Percentiles rank a stretch among this genome's conserved stretches.
Conservation (phyloP, 2,797 vertebrate species). For the Oophaga sylvatica region DNA sequence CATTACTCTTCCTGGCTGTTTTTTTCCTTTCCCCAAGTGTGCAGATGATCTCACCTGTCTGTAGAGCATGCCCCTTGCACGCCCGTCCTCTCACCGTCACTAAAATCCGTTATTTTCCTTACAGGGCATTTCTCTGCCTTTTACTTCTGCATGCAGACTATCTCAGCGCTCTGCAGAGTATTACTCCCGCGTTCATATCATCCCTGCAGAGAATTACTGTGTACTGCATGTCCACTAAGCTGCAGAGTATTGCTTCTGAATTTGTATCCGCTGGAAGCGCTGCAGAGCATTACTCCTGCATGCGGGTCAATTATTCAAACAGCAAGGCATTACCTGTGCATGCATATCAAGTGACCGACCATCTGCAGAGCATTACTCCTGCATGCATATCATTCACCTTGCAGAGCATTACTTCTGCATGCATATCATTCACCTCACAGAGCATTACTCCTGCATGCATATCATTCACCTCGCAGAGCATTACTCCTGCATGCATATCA, state of each 20-base stretch:
- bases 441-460: constrained; percentile 6
- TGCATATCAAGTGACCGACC: neutral
- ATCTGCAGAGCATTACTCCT: neutral
- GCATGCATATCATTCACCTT: too few species aligned
- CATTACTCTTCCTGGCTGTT: neutral
- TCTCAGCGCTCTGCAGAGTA: constrained; percentile 7
- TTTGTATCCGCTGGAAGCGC: too few species aligned
- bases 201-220: neutral
- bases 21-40: neutral
- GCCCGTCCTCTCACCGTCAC: neutral
- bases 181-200: neutral
- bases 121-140: neutral
- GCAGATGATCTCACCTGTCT: neutral
- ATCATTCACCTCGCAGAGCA: neutral
- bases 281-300: neutral
- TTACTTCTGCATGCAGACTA: neutral
- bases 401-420: neutral
- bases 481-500: neutral
- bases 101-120: neutral
- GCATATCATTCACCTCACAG: neutral
- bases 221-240: neutral
- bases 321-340: constrained; percentile 3
- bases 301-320: neutral
- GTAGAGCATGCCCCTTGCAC: neutral
- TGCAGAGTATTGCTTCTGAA: too few species aligned